Base-by-base conservation (phyloP, 2,113 vertebrate genomes). In the Mesitornis unicolor region DNA sequence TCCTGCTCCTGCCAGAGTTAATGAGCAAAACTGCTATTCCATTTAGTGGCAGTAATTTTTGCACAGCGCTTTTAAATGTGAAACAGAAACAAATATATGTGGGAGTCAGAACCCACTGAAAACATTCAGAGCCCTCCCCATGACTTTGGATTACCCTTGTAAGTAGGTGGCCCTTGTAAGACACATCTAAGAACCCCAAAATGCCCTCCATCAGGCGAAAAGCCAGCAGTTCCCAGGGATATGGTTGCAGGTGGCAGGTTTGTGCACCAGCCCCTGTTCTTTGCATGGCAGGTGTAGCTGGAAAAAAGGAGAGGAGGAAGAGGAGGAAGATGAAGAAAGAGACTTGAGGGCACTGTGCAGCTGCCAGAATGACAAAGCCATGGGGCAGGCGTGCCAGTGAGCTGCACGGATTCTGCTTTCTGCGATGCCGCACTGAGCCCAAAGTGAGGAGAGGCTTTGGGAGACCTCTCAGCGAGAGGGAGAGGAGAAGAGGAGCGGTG, bases 281-380 rank as follows among this genome's bases (percentile, higher is more conserved):
- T 65, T 94, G 31, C 40, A 13, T 74, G 33, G 47, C 65, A 97
- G 97, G 61, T 35, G 56, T 84, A 74, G 80, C 93, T 71, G 94
- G 71, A 29, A 97, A 97, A 95, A 97, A 95, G 61, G 95, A 97
- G 93, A 97, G 71, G 64, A 96, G 84, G 87, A 97, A 93, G 96
- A 95, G 90, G 86, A 97, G 93, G 94, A 97, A 97, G 93, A 97
- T 95, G 68, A 97, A 91, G 94, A 97, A 93, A 65, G 93, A 97
- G 80, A 96, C 97, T 93, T 97, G 96, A 97, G 54, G n/a, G 73
- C 91, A 56, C 76, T 68, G 33, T 36, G 71, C 45, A 40, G 60
- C 79, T 96, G 87, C 60, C 16, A 14, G 89, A 93, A 76, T 22
- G 82, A 85, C 89, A 92, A 84, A 48, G 42, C 4, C 24, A 53